A percentile compares a stretch with the other conserved stretches of the same genome.
These are phyloP conservation scores for Triplophysa rosa DNA, from an alignment of 2,113 vertebrate genomes.

Conservation along the genomic window DNA sequence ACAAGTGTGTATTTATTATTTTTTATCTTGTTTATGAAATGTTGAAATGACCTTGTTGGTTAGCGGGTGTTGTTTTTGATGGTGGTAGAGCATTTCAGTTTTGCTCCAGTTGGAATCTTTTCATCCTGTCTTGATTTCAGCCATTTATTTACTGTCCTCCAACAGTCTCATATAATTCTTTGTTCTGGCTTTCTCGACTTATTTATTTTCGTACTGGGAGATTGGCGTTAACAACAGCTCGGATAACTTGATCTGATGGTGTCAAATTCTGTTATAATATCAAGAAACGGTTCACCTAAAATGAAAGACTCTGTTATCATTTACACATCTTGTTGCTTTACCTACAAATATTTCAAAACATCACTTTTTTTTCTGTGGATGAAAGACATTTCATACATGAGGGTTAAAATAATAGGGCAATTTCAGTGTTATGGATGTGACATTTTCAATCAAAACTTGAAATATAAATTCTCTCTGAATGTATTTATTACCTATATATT, in stretches of 20 bases:
- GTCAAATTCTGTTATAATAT: neutral
- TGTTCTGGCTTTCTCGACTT: too few relatives aligned
- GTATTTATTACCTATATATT: too few relatives aligned
- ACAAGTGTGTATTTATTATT: slow-evolving; percentile 7
- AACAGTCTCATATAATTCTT: neutral
- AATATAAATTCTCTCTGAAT: too few relatives aligned
- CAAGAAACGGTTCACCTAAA: neutral
- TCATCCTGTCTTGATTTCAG: neutral
- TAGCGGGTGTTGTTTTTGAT: slow-evolving; percentile 1
- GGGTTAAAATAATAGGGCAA: too few relatives aligned
- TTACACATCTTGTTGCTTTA: too few relatives aligned
- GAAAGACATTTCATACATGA: too few relatives aligned
- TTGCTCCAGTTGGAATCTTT: neutral
- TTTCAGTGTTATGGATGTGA: too few relatives aligned
- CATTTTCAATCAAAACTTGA: too few relatives aligned
- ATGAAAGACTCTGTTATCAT: too few relatives aligned
- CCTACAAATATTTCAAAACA: too few relatives aligned
- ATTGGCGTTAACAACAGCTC: neutral
- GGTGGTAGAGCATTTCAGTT: neutral
- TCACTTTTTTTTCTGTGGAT: too few relatives aligned
- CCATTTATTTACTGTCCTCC: neutral
- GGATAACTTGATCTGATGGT: neutral
- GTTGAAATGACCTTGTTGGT: slow-evolving; percentile 18
- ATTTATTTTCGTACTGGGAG: neutral
- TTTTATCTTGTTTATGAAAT: neutral